Evolutionary conservation across 1,140 invertebrate genomes (phyloP).

Genomic region (Schlechtendalia chinensis): DNA sequence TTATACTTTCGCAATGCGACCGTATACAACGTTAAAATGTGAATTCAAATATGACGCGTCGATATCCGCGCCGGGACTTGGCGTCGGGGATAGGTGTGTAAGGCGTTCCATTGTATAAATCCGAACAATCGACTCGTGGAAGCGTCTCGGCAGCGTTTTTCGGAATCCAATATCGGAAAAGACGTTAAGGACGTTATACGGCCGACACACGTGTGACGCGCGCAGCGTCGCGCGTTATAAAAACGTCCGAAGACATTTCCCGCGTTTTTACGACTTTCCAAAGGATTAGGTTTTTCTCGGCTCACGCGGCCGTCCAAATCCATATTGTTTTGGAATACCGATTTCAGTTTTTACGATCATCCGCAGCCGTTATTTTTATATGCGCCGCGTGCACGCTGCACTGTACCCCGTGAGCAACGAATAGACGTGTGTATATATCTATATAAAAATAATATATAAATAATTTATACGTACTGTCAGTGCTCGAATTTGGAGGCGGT

Average conservation of each 20-base stretch:
- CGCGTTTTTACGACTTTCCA: conserved; percentile 36
- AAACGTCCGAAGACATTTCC: not conserved
- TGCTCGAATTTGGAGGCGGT: no score
- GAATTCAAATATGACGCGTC: not conserved
- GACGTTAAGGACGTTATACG: not conserved
- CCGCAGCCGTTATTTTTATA: not conserved
- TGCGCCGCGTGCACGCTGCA: no score
- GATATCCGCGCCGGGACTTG: not conserved
- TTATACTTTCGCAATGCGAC: no score
- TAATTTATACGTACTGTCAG: no score
- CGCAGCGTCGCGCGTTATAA: no score
- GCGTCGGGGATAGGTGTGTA: not conserved
- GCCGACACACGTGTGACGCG: not conserved
- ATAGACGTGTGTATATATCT: no score
- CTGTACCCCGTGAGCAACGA: not conserved
- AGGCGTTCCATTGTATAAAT: not conserved
- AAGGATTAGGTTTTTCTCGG: conserved; percentile 35
- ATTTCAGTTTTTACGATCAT: conserved; percentile 26
- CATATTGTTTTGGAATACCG: conserved; percentile 16
- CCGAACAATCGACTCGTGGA: not conserved
- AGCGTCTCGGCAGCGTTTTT: not conserved
- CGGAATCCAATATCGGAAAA: conserved; percentile 8
- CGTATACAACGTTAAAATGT: no score
- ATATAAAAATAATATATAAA: no score
- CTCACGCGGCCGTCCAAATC: not conserved